Evolutionary conservation across 2,113 vertebrate genomes (phyloP).

Genomic region (Cyanistes caeruleus): DNA sequence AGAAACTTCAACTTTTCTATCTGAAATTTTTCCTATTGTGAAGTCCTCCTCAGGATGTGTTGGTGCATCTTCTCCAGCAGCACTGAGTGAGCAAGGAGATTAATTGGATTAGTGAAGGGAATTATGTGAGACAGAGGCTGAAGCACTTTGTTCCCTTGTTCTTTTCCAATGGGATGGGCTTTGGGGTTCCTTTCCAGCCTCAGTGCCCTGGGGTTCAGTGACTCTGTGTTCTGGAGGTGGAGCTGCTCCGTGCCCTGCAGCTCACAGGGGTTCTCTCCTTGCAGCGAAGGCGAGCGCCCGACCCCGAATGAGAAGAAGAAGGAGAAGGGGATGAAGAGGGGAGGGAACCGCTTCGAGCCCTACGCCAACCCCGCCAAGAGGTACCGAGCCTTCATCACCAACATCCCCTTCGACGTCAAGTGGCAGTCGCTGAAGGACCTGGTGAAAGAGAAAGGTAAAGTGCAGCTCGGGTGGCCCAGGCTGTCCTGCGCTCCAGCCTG

Average conservation of each 20-base stretch:
- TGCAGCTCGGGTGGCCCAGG: conserved; percentile 48
- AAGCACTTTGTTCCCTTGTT: background rate
- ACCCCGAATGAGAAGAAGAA: conserved; percentile 86
- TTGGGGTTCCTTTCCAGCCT: background rate
- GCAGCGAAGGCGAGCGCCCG: conserved; percentile 82
- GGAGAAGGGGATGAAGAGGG: conserved; percentile 90
- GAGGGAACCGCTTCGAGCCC: conserved; percentile 89
- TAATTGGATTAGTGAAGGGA: background rate
- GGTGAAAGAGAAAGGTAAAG: conserved; percentile 98
- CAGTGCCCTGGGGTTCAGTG: rapidly evolving
- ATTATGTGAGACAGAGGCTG: background rate
- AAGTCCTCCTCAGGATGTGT: background rate
- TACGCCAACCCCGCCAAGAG: conserved; percentile 88
- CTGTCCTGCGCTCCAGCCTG: conserved; percentile 55
- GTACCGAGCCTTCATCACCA: conserved; percentile 97
- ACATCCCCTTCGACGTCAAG: conserved; percentile 97
- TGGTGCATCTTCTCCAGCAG: background rate
- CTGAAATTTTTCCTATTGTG: background rate
- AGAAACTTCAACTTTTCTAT: background rate
- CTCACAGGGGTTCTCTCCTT: background rate
- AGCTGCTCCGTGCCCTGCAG: background rate
- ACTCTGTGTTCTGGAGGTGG: rapidly evolving
- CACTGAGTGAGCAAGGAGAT: background rate
- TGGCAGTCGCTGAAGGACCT: conserved; percentile 98
- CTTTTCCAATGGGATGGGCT: background rate